Evolutionary conservation across 2,888 invertebrate species (phyloP), one percentile per base, ranked within the genome.

Genomic region (Eudemis profundana): DNA sequence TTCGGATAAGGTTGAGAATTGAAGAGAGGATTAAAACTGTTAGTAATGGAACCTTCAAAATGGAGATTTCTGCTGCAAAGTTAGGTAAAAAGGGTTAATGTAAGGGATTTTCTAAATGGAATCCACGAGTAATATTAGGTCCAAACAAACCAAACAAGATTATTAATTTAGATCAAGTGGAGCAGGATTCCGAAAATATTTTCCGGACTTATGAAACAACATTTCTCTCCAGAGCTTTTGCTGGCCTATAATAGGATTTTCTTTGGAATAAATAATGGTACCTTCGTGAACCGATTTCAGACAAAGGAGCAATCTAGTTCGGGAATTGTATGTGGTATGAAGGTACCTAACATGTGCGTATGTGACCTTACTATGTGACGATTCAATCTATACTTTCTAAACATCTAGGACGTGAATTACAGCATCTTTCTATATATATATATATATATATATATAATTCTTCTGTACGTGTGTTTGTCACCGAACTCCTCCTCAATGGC

Each of bases 1-100:
- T 23, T 17, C 10, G 3, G n/a, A 44, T 42, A 63, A 33, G 42
- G 63, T 23, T 21, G 15, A 14, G 10, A 19, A 40, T 56, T 17
- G 40, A 27, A 14, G 29, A 4, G 12, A 21, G 1, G 17, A 8
- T 17, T 1, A 42, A 63, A 63, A 14, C 15, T 56, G 63, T 50
- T 57, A 42, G 63, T 63, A 50, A 63, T 40, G 62, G 49, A 50
- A 50, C 42, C 42, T 54, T 62, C 46, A 57, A 63, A 63, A 50
- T 57, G 57, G 53, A 62, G 61, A 57, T 63, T 63, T 63, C 49
- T 50, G 61, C 57, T 42, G 56, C 47, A 51, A 61, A 49, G 40
- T 63, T 57, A 19, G 50, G 57, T 57, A 57, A 57, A 61, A 63
- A 63, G 63, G 63, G 57, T 57, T 63, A 63, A 63, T 63, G 63